These are phyloP conservation scores for Argyresthia albistria DNA, from an alignment of 2,888 invertebrate genomes.

Conservation along the genomic window DNA sequence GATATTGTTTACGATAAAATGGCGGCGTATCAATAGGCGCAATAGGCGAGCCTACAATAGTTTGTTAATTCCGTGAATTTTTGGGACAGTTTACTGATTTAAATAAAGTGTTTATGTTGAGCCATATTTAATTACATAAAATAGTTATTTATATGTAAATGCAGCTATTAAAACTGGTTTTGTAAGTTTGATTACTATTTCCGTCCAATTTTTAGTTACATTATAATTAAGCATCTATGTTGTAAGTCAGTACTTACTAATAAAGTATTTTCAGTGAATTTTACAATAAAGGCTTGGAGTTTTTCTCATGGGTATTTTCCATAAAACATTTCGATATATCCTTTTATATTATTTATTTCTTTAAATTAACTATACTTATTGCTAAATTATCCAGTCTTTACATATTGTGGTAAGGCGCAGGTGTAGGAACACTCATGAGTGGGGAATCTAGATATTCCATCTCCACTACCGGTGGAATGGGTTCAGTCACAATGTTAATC, in stretches of 20 bases:
- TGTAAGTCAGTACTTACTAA: conserved; percentile 2
- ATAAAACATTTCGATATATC: too few relatives aligned
- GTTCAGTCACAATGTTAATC: conserved; percentile 80
- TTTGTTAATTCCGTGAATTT: background rate
- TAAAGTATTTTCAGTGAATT: conserved; percentile 3
- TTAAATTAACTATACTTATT: conserved; percentile 3
- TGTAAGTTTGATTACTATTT: background rate
- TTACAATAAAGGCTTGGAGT: background rate
- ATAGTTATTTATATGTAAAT: too few relatives aligned
- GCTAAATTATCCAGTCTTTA: conserved; percentile 18
- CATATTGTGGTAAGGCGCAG: conserved; percentile 77
- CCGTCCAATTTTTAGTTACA: conserved; percentile 1
- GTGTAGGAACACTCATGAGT: conserved; percentile 87
- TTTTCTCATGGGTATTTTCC: too few relatives aligned
- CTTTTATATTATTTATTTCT: background rate
- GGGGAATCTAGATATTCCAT: conserved; percentile 87
- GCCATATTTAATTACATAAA: too few relatives aligned
- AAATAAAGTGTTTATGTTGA: background rate
- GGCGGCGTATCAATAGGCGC: too few relatives aligned
- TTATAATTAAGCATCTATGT: background rate
- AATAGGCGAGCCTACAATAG: background rate
- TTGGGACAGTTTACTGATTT: too few relatives aligned
- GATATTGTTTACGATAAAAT: background rate
- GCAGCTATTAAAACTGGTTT: background rate
- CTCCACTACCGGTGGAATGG: conserved; percentile 73